Base-by-base conservation (phyloP, 2,797 vertebrate genomes). In the Acanthornis magna region DNA sequence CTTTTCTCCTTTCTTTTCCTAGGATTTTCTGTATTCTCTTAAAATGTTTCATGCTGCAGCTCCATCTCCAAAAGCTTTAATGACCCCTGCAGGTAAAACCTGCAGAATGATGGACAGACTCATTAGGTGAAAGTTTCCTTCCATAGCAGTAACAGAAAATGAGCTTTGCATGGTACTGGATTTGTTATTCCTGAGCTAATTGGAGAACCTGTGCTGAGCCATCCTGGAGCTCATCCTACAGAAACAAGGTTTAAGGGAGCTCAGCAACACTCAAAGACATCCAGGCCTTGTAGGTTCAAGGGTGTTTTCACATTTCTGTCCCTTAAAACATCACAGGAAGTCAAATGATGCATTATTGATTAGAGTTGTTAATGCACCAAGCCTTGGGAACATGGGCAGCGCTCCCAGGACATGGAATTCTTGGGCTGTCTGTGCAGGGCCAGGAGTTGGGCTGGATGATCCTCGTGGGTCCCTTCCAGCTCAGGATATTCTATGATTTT, bases 81-180 rank as follows among this genome's bases (percentile, higher is more conserved):
- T n/a, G 78, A 88, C 1, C 43, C 92, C 85, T 45, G 72, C 93
- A 92, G 78, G 89, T 80, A n/a, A 36, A 67, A 79, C n/a, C 36
- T 77, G 82, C 76, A 45, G 57, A 19, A 38, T 83, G 95, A 92
- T 92, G 93, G 78, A 87, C 36, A 65, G 23, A 85, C 77, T 95
- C 87, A 75, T 89, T 88, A 89, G 81, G 34, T 47, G 63, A 65
- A 55, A 70, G 68, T 81, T 93, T 73, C 45, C 65, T 89, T 89
- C 58, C 55, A 11, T 30, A 66, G 23, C 70, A 75, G 17, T 48
- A 78, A 78, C 5, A 45, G 66, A 38, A 67, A 94, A 93, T 85
- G 3, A 77, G 72, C 72, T 95, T 72, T 45, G 74, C 25, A 0
- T 67, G 85, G 88, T 80, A 65, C 42, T 91, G 68, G 43, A 14